Percentiles rank a stretch among this genome's conserved stretches.
Conservation (phyloP, 2,797 vertebrate genomes). For the Artibeus lituratus region DNA sequence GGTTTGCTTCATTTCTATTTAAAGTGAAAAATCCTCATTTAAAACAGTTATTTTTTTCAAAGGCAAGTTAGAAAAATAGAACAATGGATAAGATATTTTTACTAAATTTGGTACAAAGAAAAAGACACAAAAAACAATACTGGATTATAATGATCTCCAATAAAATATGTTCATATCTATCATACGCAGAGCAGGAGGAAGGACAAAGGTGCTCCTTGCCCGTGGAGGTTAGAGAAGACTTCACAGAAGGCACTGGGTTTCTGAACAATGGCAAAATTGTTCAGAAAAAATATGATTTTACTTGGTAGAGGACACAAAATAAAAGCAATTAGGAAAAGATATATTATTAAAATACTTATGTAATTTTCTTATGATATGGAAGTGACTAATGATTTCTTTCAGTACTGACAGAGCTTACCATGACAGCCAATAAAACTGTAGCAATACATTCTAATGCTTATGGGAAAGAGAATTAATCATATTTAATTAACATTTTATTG, state of each 20-base stretch:
- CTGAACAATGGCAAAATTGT: too few species aligned
- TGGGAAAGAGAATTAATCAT: neutral
- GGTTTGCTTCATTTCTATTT: neutral
- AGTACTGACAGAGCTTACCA: neutral
- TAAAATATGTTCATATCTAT: neutral
- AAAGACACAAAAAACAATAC: neutral
- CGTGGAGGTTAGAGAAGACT: neutral
- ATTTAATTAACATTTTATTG: conserved; percentile 53
- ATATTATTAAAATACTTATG: neutral
- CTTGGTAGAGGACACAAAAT: neutral
- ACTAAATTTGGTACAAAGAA: neutral
- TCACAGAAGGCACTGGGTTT: neutral
- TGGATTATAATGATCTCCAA: neutral
- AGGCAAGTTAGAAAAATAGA: neutral
- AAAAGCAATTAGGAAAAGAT: neutral
- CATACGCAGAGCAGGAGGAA: neutral
- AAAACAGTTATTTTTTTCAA: neutral
- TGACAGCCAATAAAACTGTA: neutral
- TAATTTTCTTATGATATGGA: neutral
- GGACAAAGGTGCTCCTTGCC: neutral
- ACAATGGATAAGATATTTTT: neutral
- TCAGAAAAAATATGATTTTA: conserved; percentile 38
- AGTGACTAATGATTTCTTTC: neutral
- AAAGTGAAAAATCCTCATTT: neutral
- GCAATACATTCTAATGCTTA: neutral